Base-by-base conservation (phyloP, 2,888 invertebrate genomes). In the Psococerastis gibbosa region DNA sequence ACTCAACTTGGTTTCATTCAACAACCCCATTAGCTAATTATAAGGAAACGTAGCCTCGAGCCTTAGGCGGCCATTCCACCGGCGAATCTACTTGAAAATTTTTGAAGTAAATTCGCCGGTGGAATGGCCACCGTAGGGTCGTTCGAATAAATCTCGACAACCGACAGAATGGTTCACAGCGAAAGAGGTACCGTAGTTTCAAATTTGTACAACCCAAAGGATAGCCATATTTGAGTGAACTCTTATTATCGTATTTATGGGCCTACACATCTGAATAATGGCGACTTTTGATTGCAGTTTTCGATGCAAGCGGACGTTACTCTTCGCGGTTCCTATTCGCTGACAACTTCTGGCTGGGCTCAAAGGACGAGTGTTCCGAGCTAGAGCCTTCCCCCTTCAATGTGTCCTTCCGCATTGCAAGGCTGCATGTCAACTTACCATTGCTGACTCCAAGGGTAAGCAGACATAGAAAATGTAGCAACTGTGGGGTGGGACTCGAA, bases 321-420 rank as follows among this genome's bases (percentile, higher is more conserved):
- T 73, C 78, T 11, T 74, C 77, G 2, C 79, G 79, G 60, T 80
- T 79, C 69, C 79, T 78, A 63, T 81, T 79, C 70, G 82, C 81
- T 45, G 82, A 82, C 62, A 75, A 78, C 59, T 82, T 78, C 61
- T 82, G 80, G 80, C 72, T 77, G 47, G 82, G 81, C 44, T 82
- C 82, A 1, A 67, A 75, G 46, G 73, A 73, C 52, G 68, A 78
- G 27, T 82, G 82, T 60, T 48, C 44, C 17, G 55, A 55, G 56
- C 57, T 50, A 57, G 55, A 57, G 9, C 49, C 57, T 2, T 74
- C 79, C 1, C 78, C 78, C 35, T 79, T 78, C 59, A 57, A 66
- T 31, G 72, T 78, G 1, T 70, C 71, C 47, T 81, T 80, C 64
- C 78, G 69, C 61, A 70, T 74, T 49, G 57, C 72, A 23, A 66